Evolutionary conservation across 2,888 invertebrate species (phyloP), one percentile per base, ranked within the genome.

Genomic region (Mythimna pallens): DNA sequence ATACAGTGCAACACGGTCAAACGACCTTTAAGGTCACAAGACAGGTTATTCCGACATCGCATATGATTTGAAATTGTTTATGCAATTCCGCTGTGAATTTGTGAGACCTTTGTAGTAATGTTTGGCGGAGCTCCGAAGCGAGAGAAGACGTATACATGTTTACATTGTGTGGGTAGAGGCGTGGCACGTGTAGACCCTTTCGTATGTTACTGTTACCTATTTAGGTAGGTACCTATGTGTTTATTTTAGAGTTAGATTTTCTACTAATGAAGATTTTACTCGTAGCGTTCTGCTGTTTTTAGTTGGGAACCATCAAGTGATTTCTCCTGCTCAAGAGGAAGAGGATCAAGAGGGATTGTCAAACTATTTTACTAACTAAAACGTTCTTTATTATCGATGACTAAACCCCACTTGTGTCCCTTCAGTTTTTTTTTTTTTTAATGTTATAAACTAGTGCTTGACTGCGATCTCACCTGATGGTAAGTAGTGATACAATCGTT

Each of bases 41-140:
- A 66, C 78, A n/a, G 58, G 65, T 75, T 72, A 65, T 76, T 63
- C 30, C 81, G 52, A 83, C 81, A 81, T 66, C 57, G 70, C 47
- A 40, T 71, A 71, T 55, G 10, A 71, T 65, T 68, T 67, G 54
- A 71, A 81, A 71, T 66, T 71, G 71, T 71, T 63, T 65, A 72
- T 63, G 71, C 73, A 79, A 73, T 62, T 36, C 63, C 34, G 59
- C 22, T 6, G 58, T 61, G 66, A 57, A 66, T 67, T 71, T 70
- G 36, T 65, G 34, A 30, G 52, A 47, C 47, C 40, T 10, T 30
- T 58, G 25, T 30, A 63, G 25, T 30, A 43, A 70, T 65, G 55
- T 70, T 61, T 43, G 64, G 34, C 25, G 50, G 50, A 55, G n/a
- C 59, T 70, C 12, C 8, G 64, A 55, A 40, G 55, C 59, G 59